Evolutionary conservation across 2,888 invertebrate genomes (phyloP), one percentile per base, ranked within the genome.

Genomic region (Eustalomyia histrio): DNA sequence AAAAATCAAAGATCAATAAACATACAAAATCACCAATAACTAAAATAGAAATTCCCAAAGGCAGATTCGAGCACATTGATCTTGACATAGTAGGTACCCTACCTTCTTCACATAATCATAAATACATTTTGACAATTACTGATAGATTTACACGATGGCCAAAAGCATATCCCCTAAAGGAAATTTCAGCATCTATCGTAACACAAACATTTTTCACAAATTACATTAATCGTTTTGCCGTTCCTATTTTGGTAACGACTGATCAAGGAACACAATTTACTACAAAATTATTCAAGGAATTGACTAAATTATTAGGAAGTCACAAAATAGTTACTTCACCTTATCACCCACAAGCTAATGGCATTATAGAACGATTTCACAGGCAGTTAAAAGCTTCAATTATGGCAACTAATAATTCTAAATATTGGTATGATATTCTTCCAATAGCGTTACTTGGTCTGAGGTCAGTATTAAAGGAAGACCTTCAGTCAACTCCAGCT

Each of bases 81-180:
- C 74, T 88, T 6, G 88, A 89, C 78, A 75, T 90, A 16, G 85
- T 89, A 1, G 87, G 88, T 18, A 87, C 87, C 3, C 74, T 89
- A 17, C 87, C 87, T 21, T 16, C 73, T 7, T 84, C 85, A 0
- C 53, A 83, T 29, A 84, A 80, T 33, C 83, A 76, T 63, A 60
- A 76, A 9, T 87, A 87, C 60, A 75, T 84, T 18, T 72, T 88
- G 2, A 87, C 87, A 0, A 80, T 82, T 2, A 83, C 86, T 10
- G 87, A 88, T 43, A 74, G n/a, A n/a, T n/a, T n/a, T n/a, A n/a
- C n/a, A n/a, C n/a, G n/a, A n/a, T n/a, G n/a, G n/a, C n/a, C n/a
- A 87, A 7, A 84, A 67, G 84, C 84, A 17, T 60, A 81, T 29
- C 83, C 85, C 1, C 52, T 86, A 6, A 14, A 29, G 52, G 81